Percentiles rank a stretch among this genome's conserved stretches.
phyloP scores from a whole-genome alignment of 35 echinoderm and acorn worm genomes.

The Strongylocentrotus purpuratus region DNA sequence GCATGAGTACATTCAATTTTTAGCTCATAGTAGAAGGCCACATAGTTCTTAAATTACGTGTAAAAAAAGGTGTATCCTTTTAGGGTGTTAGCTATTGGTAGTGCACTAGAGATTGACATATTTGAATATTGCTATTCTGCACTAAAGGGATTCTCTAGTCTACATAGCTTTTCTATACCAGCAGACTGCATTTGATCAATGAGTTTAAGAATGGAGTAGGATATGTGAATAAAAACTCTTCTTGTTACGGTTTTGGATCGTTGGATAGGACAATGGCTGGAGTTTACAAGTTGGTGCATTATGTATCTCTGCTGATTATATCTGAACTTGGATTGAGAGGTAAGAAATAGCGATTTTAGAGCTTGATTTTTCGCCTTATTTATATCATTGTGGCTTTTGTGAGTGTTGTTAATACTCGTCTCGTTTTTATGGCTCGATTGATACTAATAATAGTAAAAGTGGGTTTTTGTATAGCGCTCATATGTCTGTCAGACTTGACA shows the following conservation, averaged over 20 bases:
- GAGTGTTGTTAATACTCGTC: too few species aligned
- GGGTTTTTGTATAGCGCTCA: too few species aligned
- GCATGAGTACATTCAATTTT: not conserved
- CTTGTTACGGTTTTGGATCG: not conserved
- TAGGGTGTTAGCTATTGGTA: not conserved
- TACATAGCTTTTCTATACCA: not conserved
- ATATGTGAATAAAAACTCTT: not conserved
- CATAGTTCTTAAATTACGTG: not conserved
- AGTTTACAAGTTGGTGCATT: not conserved
- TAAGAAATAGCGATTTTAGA: not conserved
- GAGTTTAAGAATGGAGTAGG: not conserved
- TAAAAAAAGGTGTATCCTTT: not conserved
- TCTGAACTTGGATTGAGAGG: not conserved
- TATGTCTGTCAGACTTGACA: too few species aligned
- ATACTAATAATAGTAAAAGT: too few species aligned
- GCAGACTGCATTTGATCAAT: not conserved
- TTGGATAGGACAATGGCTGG: not conserved
- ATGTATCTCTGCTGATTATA: not conserved
- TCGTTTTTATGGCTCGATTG: too few species aligned
- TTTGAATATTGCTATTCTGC: not conserved
- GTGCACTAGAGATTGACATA: not conserved
- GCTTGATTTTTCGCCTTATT: too few species aligned
- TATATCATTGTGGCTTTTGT: too few species aligned
- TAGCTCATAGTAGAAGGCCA: not conserved
- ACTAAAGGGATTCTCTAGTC: not conserved